Conservation (phyloP, 2,797 vertebrate genomes). For the Vespertilio murinus region DNA sequence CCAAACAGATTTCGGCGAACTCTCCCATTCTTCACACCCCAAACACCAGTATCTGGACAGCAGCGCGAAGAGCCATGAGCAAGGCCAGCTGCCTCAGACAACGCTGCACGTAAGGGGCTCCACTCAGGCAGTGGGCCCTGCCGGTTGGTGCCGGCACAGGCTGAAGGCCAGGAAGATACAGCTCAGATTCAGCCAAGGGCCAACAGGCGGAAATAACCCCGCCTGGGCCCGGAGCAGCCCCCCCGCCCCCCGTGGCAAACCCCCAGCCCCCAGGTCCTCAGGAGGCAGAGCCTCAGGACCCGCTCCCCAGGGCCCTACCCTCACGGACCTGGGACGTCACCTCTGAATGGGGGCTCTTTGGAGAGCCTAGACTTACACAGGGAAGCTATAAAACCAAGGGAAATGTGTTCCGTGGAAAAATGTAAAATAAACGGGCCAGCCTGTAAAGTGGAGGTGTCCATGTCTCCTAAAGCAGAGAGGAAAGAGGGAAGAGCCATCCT, state of each 20-base stretch:
- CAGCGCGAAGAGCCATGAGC: not conserved
- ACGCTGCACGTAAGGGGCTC: not conserved
- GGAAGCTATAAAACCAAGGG: not conserved
- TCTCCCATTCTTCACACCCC: not conserved
- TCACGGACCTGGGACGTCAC: not conserved
- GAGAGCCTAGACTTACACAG: not conserved
- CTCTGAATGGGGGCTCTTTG: not conserved
- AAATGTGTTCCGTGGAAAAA: not conserved
- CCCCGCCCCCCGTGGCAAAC: fast-evolving
- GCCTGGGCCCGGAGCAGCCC: not conserved
- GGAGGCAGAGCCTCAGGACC: not conserved
- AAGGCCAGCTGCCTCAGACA: not conserved
- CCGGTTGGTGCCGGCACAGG: not conserved
- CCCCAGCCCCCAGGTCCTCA: not conserved
- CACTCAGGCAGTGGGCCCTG: not conserved
- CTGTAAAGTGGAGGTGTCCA: not conserved
- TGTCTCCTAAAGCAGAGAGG: not conserved
- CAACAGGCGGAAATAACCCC: not conserved
- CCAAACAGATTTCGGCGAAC: no score
- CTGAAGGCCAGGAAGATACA: not conserved
- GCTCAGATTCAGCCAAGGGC: not conserved
- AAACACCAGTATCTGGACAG: not conserved
- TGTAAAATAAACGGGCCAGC: not conserved
- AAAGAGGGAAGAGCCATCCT: not conserved
- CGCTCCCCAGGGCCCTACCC: not conserved